Evolutionary conservation across 2,888 invertebrate species (phyloP).

Genomic region (Hyposoter didymator): DNA sequence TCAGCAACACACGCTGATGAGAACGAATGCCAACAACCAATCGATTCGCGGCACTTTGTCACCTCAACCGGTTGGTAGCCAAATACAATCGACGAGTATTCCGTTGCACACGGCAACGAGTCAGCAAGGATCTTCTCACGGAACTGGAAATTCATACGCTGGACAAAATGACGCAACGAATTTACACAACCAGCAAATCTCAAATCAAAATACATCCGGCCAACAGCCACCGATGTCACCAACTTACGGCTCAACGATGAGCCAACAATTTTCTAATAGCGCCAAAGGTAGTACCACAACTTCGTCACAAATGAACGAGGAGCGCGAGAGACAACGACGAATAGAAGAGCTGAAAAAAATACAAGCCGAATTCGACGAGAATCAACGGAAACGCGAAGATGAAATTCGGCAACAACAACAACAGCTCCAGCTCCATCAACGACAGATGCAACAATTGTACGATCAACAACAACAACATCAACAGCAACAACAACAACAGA

Average conservation of each 20-base stretch:
- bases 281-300: constrained; percentile 72
- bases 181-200: constrained; percentile 61
- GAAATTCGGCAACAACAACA: constrained; percentile 83
- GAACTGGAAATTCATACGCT: constrained; percentile 71
- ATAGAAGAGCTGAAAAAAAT: constrained; percentile 86
- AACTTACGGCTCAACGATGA: constrained; percentile 72
- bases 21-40: constrained; percentile 76
- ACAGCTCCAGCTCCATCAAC: constrained; percentile 84
- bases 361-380: constrained; percentile 86
- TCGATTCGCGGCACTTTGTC: constrained; percentile 77
- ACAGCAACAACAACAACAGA: constrained; percentile 77
- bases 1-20: constrained; percentile 77
- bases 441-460: constrained; percentile 71
- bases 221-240: constrained; percentile 69
- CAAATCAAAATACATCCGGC: constrained; percentile 56
- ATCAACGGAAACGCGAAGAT: constrained; percentile 85
- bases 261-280: constrained; percentile 74
- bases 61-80: constrained; percentile 82
- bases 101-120: constrained; percentile 80
- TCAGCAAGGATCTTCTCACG: constrained; percentile 72
- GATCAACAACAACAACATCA: constrained; percentile 73
- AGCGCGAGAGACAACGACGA: constrained; percentile 84
- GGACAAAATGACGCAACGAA: constrained; percentile 70
- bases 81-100: constrained; percentile 80
- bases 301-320: constrained; percentile 79